Evolutionary conservation across 2,113 vertebrate species (phyloP), one percentile per base, ranked within the genome.

Genomic region (Heterotis niloticus): DNA sequence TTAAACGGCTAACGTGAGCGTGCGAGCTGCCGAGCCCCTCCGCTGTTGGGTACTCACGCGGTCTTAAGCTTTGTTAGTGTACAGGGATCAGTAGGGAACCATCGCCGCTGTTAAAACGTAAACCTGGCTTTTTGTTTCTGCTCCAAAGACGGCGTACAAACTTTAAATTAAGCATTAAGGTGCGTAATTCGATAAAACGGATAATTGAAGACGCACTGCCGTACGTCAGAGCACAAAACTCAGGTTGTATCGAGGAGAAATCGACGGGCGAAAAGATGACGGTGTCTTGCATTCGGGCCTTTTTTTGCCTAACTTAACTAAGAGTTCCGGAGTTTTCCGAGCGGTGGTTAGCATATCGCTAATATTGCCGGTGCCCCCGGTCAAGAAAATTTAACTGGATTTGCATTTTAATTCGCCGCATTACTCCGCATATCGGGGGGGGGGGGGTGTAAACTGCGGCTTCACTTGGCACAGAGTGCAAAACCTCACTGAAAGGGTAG

Each of bases 371-470:
- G 90, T 93, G 88, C 64, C 88, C 90, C 90, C 84, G 79, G 80
- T 88, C 88, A 90, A 74, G 7, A 44, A 7, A 44, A 44, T 44
- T 44, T 44, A 44, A 81, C 82, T 81, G 87, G 91, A 67, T 92
- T 93, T 90, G 89, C 91, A 91, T 91, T 88, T 90, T 92, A 91
- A 93, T 92, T n/a, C 90, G 90, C 87, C 85, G 81, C 81, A 83
- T 85, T 90, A 89, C 91, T 90, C 89, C 88, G 90, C 90, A 62
- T n/a, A 59, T 62, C 73, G 60, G 56, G 87, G 44, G 18, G n/a
- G 60, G 56, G 87, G 44, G 18, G n/a, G 17, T 20, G 18, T 52
- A 86, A 87, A 87, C 89, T 86, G 84, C 86, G 87, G 84, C 86
- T 89, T 88, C 85, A 89, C 3, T 88, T 87, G 82, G 85, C 88